phyloP scores from a whole-genome alignment of 2,113 vertebrate species.

The Lophura nycthemera region DNA sequence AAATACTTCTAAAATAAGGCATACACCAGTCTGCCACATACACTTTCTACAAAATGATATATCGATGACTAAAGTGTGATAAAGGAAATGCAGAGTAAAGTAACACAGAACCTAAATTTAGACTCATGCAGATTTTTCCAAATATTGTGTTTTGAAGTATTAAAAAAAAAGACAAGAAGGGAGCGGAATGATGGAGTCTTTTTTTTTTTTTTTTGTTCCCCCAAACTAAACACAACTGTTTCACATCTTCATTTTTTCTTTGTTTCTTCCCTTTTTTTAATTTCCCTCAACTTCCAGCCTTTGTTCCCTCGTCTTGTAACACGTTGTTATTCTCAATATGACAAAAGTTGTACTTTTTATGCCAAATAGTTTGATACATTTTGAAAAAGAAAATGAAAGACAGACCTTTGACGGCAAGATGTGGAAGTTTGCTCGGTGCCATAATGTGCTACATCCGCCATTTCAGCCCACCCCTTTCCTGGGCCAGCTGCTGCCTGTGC shows the following conservation, averaged over 20 bases:
- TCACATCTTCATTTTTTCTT: conserved; percentile 34
- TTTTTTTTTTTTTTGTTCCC: not conserved
- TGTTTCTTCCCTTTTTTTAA: not conserved
- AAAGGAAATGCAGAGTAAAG: conserved; percentile 74
- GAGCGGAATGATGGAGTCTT: not conserved
- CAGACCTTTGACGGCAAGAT: conserved; percentile 38
- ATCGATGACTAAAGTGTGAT: conserved; percentile 69
- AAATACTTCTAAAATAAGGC: conserved; percentile 81
- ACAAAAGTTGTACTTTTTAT: conserved; percentile 18
- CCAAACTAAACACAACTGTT: conserved; percentile 29
- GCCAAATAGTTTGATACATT: conserved; percentile 19
- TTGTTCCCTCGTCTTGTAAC: conserved; percentile 51
- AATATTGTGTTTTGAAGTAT: conserved; percentile 36
- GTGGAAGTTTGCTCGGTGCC: not conserved
- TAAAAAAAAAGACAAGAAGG: not conserved
- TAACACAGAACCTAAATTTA: conserved; percentile 63
- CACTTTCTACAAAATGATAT: conserved; percentile 59
- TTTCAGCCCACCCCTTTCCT: not conserved
- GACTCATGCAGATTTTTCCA: conserved; percentile 44
- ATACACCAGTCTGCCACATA: conserved; percentile 69
- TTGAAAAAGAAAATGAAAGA: conserved; percentile 53
- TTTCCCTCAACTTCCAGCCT: conserved; percentile 33
- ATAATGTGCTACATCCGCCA: not conserved
- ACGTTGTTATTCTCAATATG: not conserved
- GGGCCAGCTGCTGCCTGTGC: fast-evolving